Percentiles rank a stretch among this genome's conserved stretches.
Conservation (phyloP, 2,888 invertebrate genomes). For the Mythimna vitellina region DNA sequence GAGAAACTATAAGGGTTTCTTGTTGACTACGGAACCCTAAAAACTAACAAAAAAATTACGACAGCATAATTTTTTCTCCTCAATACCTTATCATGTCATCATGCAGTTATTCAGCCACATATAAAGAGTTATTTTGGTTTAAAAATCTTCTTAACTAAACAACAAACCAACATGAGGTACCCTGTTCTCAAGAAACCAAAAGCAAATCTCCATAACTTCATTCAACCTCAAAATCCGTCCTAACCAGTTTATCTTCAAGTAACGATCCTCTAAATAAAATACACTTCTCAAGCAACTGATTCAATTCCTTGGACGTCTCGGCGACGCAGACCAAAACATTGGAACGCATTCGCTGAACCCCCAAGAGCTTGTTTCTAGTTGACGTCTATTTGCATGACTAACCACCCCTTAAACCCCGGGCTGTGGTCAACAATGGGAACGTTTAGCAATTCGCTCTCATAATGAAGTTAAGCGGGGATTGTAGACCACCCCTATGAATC, state of each 20-base stretch:
- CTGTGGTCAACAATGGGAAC: slow-evolving; percentile 86
- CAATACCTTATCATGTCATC: background rate
- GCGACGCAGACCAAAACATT: slow-evolving; percentile 63
- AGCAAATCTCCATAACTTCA: slow-evolving; percentile 11
- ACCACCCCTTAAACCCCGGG: slow-evolving; percentile 77
- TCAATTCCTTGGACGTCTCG: slow-evolving; percentile 60
- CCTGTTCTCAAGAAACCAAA: slow-evolving; percentile 9
- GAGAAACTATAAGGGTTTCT: too few relatives aligned
- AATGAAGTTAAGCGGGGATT: slow-evolving; percentile 89
- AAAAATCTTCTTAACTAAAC: background rate
- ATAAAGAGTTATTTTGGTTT: background rate
- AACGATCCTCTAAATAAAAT: slow-evolving; percentile 52
- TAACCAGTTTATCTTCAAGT: slow-evolving; percentile 32
- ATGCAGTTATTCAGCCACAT: too few relatives aligned
- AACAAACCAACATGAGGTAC: background rate
- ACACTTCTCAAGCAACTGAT: slow-evolving; percentile 49
- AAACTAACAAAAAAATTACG: background rate
- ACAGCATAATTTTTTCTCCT: too few relatives aligned
- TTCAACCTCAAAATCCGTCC: slow-evolving; percentile 3
- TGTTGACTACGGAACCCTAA: too few relatives aligned
- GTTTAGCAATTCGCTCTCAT: slow-evolving; percentile 87
- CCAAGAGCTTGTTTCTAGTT: slow-evolving; percentile 77
- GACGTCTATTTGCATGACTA: slow-evolving; percentile 87
- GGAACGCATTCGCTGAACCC: slow-evolving; percentile 70
- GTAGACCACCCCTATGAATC: slow-evolving; percentile 78